Evolutionary conservation across 2,113 vertebrate species (phyloP).

Genomic region (Otis tarda): DNA sequence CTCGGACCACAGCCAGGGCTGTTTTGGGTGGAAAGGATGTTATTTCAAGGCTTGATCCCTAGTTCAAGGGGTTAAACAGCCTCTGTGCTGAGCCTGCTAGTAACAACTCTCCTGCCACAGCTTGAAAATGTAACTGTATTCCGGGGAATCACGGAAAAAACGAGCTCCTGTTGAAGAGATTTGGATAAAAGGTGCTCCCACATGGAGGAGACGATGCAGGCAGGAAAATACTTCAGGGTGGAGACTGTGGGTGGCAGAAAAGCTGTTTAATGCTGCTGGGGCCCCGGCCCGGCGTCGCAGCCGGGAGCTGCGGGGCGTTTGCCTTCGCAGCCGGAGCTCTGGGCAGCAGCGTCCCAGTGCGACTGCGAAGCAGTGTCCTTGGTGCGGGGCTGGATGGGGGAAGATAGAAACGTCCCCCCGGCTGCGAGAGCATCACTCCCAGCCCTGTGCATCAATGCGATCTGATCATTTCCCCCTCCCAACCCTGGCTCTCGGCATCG

Average conservation of each 20-base stretch:
- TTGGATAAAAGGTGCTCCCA: background rate
- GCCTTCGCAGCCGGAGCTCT: background rate
- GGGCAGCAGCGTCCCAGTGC: fast-evolving
- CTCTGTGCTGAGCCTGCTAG: background rate
- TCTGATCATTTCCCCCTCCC: background rate
- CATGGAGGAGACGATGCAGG: background rate
- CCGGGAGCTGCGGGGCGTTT: background rate
- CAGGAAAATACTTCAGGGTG: background rate
- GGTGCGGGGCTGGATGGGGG: background rate
- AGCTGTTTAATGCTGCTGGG: background rate
- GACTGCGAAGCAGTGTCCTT: background rate
- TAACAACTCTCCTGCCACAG: background rate
- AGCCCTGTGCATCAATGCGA: background rate
- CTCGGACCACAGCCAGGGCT: background rate
- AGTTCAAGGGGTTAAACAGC: background rate
- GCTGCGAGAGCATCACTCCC: background rate
- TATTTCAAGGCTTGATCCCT: background rate
- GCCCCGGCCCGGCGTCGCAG: fast-evolving
- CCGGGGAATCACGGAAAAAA: background rate
- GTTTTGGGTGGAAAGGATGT: background rate
- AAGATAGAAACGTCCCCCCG: background rate
- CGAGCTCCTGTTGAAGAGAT: background rate
- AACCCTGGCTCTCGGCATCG: background rate
- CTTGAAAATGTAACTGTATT: background rate
- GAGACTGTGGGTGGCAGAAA: background rate